phyloP scores from a whole-genome alignment of 1,140 invertebrate genomes.

The Ooceraea biroi region DNA sequence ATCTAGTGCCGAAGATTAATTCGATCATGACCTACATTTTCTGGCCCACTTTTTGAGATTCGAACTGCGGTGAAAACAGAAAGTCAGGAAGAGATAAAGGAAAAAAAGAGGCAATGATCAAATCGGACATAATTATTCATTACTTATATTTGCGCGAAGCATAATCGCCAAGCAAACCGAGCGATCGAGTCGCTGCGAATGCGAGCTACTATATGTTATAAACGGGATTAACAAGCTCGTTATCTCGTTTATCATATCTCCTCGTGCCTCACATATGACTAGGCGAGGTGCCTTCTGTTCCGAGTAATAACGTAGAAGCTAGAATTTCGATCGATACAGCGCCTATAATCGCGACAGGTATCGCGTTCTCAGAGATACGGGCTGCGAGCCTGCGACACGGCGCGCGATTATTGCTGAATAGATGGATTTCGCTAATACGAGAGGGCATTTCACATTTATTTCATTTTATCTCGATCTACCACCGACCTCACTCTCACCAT shows the following conservation, averaged over 20 bases:
- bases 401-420: background rate
- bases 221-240: conserved; percentile 53
- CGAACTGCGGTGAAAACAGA: background rate
- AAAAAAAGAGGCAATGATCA: background rate
- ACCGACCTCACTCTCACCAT: background rate
- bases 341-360: conserved; percentile 71
- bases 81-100: too few species aligned
- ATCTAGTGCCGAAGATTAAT: background rate
- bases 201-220: background rate
- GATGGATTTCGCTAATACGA: background rate
- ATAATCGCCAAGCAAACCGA: background rate
- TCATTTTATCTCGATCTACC: background rate
- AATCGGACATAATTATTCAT: background rate
- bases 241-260: conserved; percentile 52
- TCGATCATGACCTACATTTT: conserved; percentile 7
- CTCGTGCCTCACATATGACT: conserved; percentile 20
- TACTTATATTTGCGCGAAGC: background rate
- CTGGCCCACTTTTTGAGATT: background rate
- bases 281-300: conserved; percentile 38
- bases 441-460: background rate
- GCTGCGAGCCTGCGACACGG: background rate
- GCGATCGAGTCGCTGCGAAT: background rate
- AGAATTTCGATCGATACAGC: conserved; percentile 79
- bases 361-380: conserved; percentile 57
- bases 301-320: conserved; percentile 64